Evolutionary conservation across 1,140 invertebrate genomes (phyloP).

Genomic region (Drusus annulatus): DNA sequence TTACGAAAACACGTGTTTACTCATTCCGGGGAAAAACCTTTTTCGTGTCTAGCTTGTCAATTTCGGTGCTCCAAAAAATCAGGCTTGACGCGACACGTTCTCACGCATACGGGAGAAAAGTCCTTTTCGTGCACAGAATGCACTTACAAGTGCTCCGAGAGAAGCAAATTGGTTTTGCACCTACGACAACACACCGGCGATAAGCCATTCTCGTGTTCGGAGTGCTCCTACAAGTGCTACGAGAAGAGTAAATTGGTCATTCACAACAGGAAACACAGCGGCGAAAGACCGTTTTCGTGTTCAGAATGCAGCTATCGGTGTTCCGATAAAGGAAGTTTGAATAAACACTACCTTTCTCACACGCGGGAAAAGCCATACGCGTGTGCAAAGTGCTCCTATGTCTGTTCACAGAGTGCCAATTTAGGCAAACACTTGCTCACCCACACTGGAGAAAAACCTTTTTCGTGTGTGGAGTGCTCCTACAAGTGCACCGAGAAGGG

Average conservation of each 20-base stretch:
- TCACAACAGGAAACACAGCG: background rate
- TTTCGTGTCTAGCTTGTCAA: background rate
- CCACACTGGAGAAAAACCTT: slow-evolving; percentile 1
- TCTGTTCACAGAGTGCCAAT: background rate
- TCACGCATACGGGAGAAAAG: too few relatives aligned
- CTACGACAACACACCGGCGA: background rate
- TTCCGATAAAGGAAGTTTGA: background rate
- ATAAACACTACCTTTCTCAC: background rate
- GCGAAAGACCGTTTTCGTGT: background rate
- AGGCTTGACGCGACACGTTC: background rate
- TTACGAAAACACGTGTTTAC: background rate
- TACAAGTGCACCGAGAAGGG: background rate
- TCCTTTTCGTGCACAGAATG: too few relatives aligned
- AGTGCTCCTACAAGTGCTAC: slow-evolving; percentile 2
- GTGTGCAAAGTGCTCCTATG: background rate
- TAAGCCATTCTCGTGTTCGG: background rate
- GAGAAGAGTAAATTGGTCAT: background rate
- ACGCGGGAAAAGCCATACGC: background rate
- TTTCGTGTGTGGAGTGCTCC: background rate
- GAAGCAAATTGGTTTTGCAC: background rate
- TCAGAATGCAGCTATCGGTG: background rate
- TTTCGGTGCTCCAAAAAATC: background rate
- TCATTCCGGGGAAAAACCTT: background rate
- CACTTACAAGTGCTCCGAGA: background rate
- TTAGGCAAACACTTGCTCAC: background rate